phyloP scores from a whole-genome alignment of 2,888 invertebrate genomes.

The Chloroclystis v-ata region DNA sequence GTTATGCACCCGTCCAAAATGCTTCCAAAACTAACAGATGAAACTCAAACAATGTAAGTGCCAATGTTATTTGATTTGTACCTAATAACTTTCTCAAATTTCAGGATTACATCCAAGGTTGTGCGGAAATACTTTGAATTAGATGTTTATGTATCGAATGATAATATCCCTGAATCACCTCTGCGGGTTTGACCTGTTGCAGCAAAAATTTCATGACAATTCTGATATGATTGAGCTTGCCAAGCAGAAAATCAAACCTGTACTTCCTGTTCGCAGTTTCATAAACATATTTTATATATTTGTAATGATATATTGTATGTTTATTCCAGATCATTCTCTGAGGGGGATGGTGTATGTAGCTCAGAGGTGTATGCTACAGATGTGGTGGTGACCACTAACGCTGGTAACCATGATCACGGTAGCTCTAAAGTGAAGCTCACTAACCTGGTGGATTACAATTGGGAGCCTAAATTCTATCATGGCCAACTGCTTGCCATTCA shows the following conservation, averaged over 20 bases:
- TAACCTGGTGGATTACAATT: slow-evolving; percentile 93
- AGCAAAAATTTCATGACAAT: slow-evolving; percentile 10
- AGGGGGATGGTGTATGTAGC: slow-evolving; percentile 78
- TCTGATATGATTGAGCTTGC: slow-evolving; percentile 9
- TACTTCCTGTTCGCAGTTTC: no score
- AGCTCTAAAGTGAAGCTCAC: slow-evolving; percentile 94
- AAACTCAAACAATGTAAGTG: slow-evolving; percentile 73
- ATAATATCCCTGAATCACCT: not conserved
- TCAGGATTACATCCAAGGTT: not conserved
- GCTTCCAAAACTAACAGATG: slow-evolving; percentile 66
- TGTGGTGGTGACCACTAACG: slow-evolving; percentile 83
- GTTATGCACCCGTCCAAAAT: slow-evolving; percentile 64
- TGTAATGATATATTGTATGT: not conserved
- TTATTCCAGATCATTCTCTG: slow-evolving; percentile 73
- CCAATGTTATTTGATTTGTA: slow-evolving; percentile 27
- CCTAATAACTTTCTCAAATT: slow-evolving; percentile 17
- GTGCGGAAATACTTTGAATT: not conserved
- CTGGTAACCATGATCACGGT: slow-evolving; percentile 86
- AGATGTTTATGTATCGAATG: not conserved
- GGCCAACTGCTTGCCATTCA: slow-evolving; percentile 94
- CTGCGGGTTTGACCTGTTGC: slow-evolving; percentile 17
- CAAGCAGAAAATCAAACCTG: slow-evolving; percentile 2
- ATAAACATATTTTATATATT: no score
- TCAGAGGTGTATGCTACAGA: slow-evolving; percentile 78
- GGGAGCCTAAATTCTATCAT: slow-evolving; percentile 92